Base-by-base conservation (phyloP, 2,113 vertebrate genomes). In the Tapirus terrestris region DNA sequence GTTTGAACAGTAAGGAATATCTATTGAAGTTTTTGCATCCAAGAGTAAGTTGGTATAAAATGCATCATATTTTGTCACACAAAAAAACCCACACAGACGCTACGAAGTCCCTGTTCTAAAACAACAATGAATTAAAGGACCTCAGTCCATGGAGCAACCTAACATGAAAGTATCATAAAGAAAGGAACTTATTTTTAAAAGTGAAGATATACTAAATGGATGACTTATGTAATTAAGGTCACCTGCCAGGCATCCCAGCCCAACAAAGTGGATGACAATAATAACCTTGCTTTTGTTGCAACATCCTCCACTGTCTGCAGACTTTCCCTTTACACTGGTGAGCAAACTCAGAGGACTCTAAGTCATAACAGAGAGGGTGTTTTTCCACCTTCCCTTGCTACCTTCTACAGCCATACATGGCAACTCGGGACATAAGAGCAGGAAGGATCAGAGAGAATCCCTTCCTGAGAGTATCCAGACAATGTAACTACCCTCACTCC, bases 11-110 rank as follows among this genome's bases (percentile, higher is more conserved):
- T 84, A 8, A 36, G 21, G 31, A 75, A 43, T 45, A 84, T 13
- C 60, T 77, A 77, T 9, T 20, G 8, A 95, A 48, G 23, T 7
- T 75, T 91, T 25, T 76, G 33, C 6, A 76, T 39, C 25, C 27
- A 89, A 85, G 53, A 67, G 81, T 82, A 82, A 87, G 39, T 61
- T 80, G 33, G 11, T 76, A 92, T 51, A 86, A 94, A 89, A 68
- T 16, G 91, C 3, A 58, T 14, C 68, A 29, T 33, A 94, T 20
- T 94, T 86, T 93, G 31, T 73, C 63, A 68, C 36, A 29, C 17
- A 48, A 31, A 48, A 51, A 76, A 45, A 67, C 16, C 6, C 16
- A 60, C 20, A 33, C 31, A 93, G 58, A 43, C 31, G 76, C 17
- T 56, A 56, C 36, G 23, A 80, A 67, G 60, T 67, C 27, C 58